phyloP scores from a whole-genome alignment of 2,797 vertebrate species.

The Sebastes elongatus region DNA sequence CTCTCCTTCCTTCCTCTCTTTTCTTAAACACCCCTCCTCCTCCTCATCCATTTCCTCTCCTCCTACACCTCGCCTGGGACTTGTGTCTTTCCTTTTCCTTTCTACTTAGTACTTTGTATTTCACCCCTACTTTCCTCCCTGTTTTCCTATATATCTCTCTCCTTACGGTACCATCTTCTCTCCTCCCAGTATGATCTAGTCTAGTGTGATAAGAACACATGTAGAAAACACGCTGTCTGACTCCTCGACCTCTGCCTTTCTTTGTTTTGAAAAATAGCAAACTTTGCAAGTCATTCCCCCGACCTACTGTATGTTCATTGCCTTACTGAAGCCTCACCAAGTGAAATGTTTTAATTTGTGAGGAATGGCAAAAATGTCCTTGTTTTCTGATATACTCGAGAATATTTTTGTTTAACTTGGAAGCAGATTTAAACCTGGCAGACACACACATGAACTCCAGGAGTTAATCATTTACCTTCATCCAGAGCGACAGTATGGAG shows the following conservation, averaged over 20 bases:
- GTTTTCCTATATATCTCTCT: neutral
- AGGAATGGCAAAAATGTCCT: slow-evolving; percentile 11
- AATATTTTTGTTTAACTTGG: slow-evolving; percentile 16
- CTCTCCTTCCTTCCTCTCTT: neutral
- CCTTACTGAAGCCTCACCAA: neutral
- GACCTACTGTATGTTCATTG: neutral
- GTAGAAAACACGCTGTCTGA: neutral
- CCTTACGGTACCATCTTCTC: neutral
- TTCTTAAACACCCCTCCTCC: neutral
- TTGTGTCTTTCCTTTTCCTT: neutral
- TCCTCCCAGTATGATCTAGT: neutral
- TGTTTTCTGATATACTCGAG: neutral
- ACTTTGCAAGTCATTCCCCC: neutral
- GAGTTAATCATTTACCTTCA: slow-evolving; percentile 64
- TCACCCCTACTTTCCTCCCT: neutral
- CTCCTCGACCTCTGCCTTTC: neutral
- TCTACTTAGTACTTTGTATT: neutral
- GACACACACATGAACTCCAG: neutral
- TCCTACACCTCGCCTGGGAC: neutral
- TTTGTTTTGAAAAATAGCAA: neutral
- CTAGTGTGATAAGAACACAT: neutral
- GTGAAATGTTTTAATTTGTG: neutral
- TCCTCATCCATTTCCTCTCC: neutral
- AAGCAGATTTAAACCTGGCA: slow-evolving; percentile 6
- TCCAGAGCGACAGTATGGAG: neutral